Evolutionary conservation across 2,113 vertebrate genomes (phyloP).

Genomic region (Proteles cristata): DNA sequence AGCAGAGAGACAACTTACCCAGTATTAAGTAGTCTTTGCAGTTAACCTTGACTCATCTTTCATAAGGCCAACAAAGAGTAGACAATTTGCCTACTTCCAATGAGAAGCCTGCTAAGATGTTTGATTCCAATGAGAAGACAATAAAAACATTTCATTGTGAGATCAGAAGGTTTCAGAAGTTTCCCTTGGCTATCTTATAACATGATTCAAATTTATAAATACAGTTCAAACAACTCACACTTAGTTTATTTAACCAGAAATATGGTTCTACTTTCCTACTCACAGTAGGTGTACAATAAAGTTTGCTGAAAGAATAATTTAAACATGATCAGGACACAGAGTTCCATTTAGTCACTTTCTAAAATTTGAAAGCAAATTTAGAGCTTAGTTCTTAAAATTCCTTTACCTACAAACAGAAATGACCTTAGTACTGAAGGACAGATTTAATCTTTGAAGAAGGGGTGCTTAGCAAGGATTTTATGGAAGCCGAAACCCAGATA

Average conservation of each 20-base stretch:
- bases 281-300: neutral
- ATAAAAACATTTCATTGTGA: neutral
- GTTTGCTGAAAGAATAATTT: neutral
- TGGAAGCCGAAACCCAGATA: neutral
- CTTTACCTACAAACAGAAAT: neutral
- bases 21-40: neutral
- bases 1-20: neutral
- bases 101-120: neutral
- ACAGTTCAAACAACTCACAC: neutral
- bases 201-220: neutral
- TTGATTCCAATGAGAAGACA: neutral
- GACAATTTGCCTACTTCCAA: neutral
- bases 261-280: neutral
- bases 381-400: neutral
- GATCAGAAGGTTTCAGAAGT: neutral
- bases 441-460: neutral
- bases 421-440: neutral
- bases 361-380: neutral
- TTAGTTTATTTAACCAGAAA: neutral
- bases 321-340: neutral
- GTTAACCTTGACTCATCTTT: neutral
- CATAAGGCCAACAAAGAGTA: neutral
- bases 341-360: neutral
- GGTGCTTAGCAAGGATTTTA: neutral
- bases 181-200: neutral